Evolutionary conservation across 92 coral and sea anemone species (phyloP), one percentile per base, ranked within the genome.

Genomic region (Isaurus tuberculatus): DNA sequence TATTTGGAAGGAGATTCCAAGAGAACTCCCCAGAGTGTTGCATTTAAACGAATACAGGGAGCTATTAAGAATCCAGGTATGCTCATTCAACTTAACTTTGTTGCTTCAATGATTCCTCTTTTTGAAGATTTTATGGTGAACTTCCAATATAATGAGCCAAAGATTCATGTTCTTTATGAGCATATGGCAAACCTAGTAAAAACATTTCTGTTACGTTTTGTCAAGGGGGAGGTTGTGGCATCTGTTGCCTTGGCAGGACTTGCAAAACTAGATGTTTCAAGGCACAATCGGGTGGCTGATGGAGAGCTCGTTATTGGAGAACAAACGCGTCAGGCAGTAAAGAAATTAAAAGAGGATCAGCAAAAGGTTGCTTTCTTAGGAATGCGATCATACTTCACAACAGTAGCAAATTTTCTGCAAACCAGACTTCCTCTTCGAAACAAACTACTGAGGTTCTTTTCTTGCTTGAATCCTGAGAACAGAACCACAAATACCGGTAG

Each of bases 11-110:
- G 16, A 10, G 61, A 53, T 15, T 20, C 13, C 10, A 53, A 53
- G 61, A 60, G 70, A 80, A 34, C 37, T 43, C 55, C 84, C 72
- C 84, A 63, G 33, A 80, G 83, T 53, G 61, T 5, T 10, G 61
- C 61, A 16, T 53, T 53, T 20, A 53, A 20, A n/a, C 11, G 61
- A 5, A n/a, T 53, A 13, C 44, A 40, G 10, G 44, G 9, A 6
- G 44, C 44, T 6, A 49, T 48, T 14, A 48, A 48, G 17, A 8
- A 13, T 8, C 55, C 7, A 8, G 55, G 11, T 2, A 48, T 48
- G 16, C 57, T 48, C 17, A 17, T 48, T 48, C 57, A 48, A 48
- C 57, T 48, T 9, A 13, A 48, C 13, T 48, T 48, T 48, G 17
- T 48, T 48, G 57, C 57, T 14, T 48, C 57, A 8, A 48, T 14